Evolutionary conservation across 1,140 invertebrate genomes (phyloP).

Genomic region (Pogonomyrmex barbatus): DNA sequence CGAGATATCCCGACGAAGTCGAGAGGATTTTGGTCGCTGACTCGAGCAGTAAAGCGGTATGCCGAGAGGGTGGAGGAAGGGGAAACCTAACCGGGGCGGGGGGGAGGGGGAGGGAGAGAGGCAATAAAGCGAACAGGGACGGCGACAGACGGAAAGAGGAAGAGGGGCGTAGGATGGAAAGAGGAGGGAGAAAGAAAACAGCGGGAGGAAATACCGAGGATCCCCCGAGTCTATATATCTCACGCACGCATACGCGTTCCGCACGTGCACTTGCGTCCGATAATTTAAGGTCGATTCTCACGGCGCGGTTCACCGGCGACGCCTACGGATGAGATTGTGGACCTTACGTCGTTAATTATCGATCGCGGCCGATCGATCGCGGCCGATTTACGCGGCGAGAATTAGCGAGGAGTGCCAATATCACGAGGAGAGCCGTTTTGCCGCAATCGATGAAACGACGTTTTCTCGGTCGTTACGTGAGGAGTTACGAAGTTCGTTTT

Average conservation of each 20-base stretch:
- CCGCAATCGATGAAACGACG: slow-evolving; percentile 39
- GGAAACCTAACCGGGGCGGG: not conserved
- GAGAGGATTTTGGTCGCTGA: slow-evolving; percentile 53
- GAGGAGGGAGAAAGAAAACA: not conserved
- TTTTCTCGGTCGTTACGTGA: slow-evolving; percentile 39
- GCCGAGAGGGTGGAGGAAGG: not conserved
- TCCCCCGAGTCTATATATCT: not conserved
- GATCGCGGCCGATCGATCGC: not conserved
- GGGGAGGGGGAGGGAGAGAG: not conserved
- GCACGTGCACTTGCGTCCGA: slow-evolving; percentile 14
- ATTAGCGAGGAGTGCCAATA: slow-evolving; percentile 9
- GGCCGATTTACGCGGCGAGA: slow-evolving; percentile 21
- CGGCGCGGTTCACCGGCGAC: not conserved
- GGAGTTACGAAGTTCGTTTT: slow-evolving; percentile 46
- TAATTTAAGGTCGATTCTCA: slow-evolving; percentile 26
- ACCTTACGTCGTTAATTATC: slow-evolving; percentile 48
- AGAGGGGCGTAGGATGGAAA: slow-evolving; percentile 6
- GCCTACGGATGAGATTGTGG: not conserved
- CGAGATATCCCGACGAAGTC: slow-evolving; percentile 56
- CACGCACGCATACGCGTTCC: slow-evolving; percentile 6
- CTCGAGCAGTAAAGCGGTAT: slow-evolving; percentile 32
- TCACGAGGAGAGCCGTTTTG: not conserved
- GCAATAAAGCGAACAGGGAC: slow-evolving; percentile 13
- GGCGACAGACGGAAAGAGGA: not conserved
- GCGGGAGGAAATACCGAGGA: slow-evolving; percentile 26